A percentile compares a stretch with the other conserved stretches of the same genome.
Conservation (phyloP, 2,888 invertebrate species). For the Troides aeacus region DNA sequence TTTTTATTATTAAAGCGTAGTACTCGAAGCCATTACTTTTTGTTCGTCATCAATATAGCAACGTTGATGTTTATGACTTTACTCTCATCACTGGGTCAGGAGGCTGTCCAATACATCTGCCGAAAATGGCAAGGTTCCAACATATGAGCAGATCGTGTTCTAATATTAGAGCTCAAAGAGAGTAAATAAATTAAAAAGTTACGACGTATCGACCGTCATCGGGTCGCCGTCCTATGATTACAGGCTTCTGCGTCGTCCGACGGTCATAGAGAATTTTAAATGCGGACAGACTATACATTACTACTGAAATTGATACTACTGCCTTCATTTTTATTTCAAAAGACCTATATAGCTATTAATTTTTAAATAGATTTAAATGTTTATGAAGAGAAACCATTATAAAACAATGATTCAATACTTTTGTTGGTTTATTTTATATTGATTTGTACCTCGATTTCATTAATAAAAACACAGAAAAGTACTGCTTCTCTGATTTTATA, state of each 20-base stretch:
- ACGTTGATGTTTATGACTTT: not conserved
- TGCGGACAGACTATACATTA: constrained; percentile 9
- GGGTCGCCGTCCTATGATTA: constrained; percentile 28
- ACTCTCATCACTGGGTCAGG: not conserved
- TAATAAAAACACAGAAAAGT: too few relatives aligned
- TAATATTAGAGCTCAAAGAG: constrained; percentile 1
- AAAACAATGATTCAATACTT: too few relatives aligned
- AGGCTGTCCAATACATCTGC: not conserved
- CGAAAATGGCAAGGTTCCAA: not conserved
- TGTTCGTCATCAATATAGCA: not conserved
- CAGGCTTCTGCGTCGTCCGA: constrained; percentile 19
- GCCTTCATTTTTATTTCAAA: constrained; percentile 6
- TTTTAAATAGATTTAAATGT: not conserved
- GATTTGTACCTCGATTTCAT: too few relatives aligned
- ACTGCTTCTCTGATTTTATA: too few relatives aligned
- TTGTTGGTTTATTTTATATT: too few relatives aligned
- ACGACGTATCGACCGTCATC: constrained; percentile 18
- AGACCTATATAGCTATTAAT: not conserved
- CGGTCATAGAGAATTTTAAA: constrained; percentile 26
- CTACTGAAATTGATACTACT: constrained; percentile 8
- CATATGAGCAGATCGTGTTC: not conserved
- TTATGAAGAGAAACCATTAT: too few relatives aligned
- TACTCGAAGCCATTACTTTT: not conserved
- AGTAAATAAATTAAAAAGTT: constrained; percentile 20
- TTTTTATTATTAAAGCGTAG: not conserved